A percentile compares a stretch with the other conserved stretches of the same genome.
These are phyloP conservation scores for Excalfactoria chinensis DNA, from an alignment of 2,113 vertebrate species.

Conservation along the genomic window DNA sequence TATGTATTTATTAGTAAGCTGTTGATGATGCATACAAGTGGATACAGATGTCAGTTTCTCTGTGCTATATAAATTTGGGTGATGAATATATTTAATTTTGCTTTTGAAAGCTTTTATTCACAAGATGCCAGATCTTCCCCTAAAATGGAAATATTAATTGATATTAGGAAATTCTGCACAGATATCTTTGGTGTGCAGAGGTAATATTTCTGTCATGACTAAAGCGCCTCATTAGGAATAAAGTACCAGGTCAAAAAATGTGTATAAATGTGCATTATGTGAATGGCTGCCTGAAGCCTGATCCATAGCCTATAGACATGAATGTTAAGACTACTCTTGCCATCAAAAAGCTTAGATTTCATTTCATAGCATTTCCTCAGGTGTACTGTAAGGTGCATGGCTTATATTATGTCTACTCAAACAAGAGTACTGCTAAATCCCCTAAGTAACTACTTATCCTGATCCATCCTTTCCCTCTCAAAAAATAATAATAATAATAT, in stretches of 20 bases:
- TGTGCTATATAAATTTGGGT: conserved; percentile 51
- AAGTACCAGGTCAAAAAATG: not conserved
- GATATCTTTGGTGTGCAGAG: not conserved
- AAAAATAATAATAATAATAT: not conserved
- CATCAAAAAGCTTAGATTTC: not conserved
- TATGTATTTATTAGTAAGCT: conserved; percentile 60
- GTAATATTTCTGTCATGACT: conserved; percentile 38
- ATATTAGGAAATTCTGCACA: conserved; percentile 42
- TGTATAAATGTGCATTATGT: not conserved
- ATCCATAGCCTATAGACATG: not conserved
- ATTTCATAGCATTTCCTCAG: not conserved
- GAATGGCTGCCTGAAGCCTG: not conserved
- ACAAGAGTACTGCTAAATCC: not conserved
- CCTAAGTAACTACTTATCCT: not conserved
- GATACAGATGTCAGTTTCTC: conserved; percentile 66
- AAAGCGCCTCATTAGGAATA: not conserved
- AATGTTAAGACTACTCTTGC: not conserved
- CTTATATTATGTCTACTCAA: not conserved
- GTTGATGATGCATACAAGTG: conserved; percentile 59
- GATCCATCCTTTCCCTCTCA: fast-evolving
- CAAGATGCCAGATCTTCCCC: conserved; percentile 36
- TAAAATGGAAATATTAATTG: conserved; percentile 50
- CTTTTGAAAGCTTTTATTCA: conserved; percentile 55
- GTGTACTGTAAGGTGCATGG: not conserved
- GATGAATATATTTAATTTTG: conserved; percentile 68